Evolutionary conservation across 2,797 vertebrate genomes (phyloP).

Genomic region (Falco cherrug): DNA sequence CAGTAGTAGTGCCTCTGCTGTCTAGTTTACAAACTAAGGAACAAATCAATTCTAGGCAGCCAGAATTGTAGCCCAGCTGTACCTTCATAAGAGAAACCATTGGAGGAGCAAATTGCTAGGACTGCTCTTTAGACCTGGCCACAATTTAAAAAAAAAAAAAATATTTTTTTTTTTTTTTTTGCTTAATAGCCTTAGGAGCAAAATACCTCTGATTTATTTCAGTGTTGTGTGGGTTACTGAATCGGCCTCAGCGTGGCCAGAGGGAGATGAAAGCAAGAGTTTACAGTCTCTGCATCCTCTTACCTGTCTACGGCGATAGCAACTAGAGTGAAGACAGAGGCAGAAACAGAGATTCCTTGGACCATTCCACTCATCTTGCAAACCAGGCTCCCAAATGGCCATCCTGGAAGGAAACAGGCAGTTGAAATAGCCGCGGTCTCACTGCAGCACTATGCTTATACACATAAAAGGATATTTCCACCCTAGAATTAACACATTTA

Average conservation of each 20-base stretch:
- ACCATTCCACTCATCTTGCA: conserved; percentile 93
- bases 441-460: neutral
- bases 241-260: neutral
- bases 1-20: neutral
- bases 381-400: conserved; percentile 90
- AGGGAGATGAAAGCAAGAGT: neutral
- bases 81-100: neutral
- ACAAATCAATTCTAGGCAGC: neutral
- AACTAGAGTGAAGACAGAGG: conserved; percentile 93
- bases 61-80: neutral
- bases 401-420: conserved; percentile 76
- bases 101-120: neutral
- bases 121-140: neutral
- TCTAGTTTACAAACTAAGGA: neutral
- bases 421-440: neutral
- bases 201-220: neutral
- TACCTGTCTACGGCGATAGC: conserved; percentile 94
- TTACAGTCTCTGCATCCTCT: neutral
- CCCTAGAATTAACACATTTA: neutral
- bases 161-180: too few species aligned
- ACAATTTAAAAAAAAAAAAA: too few species aligned
- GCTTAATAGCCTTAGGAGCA: neutral
- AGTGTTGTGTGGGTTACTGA: neutral
- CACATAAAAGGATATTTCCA: neutral
- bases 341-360: conserved; percentile 92